These are phyloP conservation scores for Drosophila hydei DNA, from an alignment of 1,140 invertebrate genomes.

Conservation along the genomic window DNA sequence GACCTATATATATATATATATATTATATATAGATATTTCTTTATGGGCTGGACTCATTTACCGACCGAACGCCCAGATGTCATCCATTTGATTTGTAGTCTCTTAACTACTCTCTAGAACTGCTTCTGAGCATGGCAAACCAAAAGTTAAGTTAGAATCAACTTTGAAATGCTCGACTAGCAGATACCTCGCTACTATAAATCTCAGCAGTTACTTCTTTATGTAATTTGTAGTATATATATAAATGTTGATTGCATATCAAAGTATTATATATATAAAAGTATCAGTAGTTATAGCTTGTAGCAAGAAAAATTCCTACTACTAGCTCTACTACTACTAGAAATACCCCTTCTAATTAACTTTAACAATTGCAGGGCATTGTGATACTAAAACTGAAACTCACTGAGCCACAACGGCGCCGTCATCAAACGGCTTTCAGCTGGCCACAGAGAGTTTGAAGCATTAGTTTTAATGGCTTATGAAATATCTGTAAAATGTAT, in stretches of 20 bases:
- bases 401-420: slow-evolving; percentile 36
- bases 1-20: slow-evolving; percentile 2
- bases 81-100: slow-evolving; percentile 25
- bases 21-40: slow-evolving; percentile 1
- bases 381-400: not conserved
- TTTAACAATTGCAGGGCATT: slow-evolving; percentile 7
- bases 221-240: no score
- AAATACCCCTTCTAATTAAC: not conserved
- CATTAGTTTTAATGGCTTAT: slow-evolving; percentile 36
- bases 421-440: slow-evolving; percentile 24
- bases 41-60: slow-evolving; percentile 18
- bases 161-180: not conserved
- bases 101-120: not conserved
- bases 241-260: no score
- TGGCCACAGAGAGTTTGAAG: slow-evolving; percentile 19
- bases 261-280: no score
- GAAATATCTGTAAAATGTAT: slow-evolving; percentile 40
- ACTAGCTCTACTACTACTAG: no score
- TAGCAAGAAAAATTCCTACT: no score
- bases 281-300: no score
- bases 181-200: not conserved
- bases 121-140: not conserved
- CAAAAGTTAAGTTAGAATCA: not conserved
- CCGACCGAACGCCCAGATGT: slow-evolving; percentile 20
- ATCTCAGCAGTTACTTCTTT: not conserved